Evolutionary conservation across 1,140 invertebrate species (phyloP), one percentile per base, ranked within the genome.

Genomic region (Agrilus planipennis): DNA sequence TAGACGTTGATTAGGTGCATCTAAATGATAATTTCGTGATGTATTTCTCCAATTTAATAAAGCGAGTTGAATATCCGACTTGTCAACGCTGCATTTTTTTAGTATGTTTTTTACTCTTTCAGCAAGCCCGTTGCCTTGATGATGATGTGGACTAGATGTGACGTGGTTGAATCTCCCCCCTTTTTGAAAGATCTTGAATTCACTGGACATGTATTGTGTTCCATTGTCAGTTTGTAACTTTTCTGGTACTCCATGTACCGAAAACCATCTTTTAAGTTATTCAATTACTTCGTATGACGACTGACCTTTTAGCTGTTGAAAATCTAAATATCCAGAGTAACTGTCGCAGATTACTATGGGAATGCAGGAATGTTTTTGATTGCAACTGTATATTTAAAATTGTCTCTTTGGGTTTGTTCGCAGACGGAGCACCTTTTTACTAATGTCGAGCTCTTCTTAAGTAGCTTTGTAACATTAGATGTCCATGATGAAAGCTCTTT

Each of bases 241-340:
- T 21, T 36, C 17, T 36, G 34, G 34, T 12, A 36, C 21, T 11
- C 34, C 34, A 22, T 36, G 34, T n/a, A 36, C 16, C 7, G 16
- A 12, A 36, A 36, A 36, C 34, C 34, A 36, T 20, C 21, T 10
- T 22, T 36, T 36, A n/a, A 21, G 20, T 7, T 19, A 10, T 19
- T 36, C 15, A 21, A 36, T 36, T 36, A 36, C 34, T 36, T 36
- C 34, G 11, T 36, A n/a, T 2, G 34, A 36, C 11, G 16, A 20
- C 16, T 36, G 34, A n/a, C n/a, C n/a, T n/a, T n/a, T n/a, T n/a
- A n/a, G n/a, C n/a, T n/a, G n/a, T n/a, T n/a, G n/a, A n/a, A 32
- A 32, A 32, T 32, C 30, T 32, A 32, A 7, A 14, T 9, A 32
- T 6, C 30, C 30, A 32, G 30, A 32, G 30, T 32, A 32, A 32